These are phyloP conservation scores for Drosophila repletoides DNA, from an alignment of 1,140 invertebrate genomes.

Conservation along the genomic window DNA sequence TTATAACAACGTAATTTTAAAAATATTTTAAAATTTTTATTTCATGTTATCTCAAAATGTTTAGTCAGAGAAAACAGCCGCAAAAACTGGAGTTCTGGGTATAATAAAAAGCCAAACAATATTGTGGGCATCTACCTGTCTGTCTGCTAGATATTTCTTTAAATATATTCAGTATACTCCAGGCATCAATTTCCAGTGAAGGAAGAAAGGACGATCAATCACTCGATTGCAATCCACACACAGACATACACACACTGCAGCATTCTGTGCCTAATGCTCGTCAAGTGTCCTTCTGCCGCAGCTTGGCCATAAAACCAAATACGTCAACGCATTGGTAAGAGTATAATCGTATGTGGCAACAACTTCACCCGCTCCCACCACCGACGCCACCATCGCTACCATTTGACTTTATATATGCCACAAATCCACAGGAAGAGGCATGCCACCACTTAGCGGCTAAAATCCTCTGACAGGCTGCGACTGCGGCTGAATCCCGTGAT, in stretches of 20 bases:
- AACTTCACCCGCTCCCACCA: not conserved
- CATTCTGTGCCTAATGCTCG: constrained; percentile 17
- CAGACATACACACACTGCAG: not conserved
- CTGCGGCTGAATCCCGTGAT: constrained; percentile 59
- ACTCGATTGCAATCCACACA: constrained; percentile 20
- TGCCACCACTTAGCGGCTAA: constrained; percentile 58
- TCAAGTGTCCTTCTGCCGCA: constrained; percentile 21
- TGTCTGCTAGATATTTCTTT: not conserved
- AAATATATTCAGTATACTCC: constrained; percentile 14
- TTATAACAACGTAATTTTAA: too few species aligned
- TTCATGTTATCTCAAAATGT: too few species aligned
- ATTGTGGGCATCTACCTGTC: not conserved
- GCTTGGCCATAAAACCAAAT: constrained; percentile 34
- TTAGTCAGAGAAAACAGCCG: too few species aligned
- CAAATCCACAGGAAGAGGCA: constrained; percentile 36
- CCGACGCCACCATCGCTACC: not conserved
- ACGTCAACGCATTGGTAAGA: not conserved
- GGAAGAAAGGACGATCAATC: constrained; percentile 25
- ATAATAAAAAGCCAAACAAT: too few species aligned
- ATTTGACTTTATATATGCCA: not conserved
- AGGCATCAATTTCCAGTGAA: not conserved
- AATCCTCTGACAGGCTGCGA: constrained; percentile 47
- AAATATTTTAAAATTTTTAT: too few species aligned
- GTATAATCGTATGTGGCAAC: constrained; percentile 15
- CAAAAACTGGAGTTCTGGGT: too few species aligned